Percentiles rank a stretch among this genome's conserved stretches.
phyloP scores from a whole-genome alignment of 2,797 vertebrate genomes.

The Halcyon chelicuti region DNA sequence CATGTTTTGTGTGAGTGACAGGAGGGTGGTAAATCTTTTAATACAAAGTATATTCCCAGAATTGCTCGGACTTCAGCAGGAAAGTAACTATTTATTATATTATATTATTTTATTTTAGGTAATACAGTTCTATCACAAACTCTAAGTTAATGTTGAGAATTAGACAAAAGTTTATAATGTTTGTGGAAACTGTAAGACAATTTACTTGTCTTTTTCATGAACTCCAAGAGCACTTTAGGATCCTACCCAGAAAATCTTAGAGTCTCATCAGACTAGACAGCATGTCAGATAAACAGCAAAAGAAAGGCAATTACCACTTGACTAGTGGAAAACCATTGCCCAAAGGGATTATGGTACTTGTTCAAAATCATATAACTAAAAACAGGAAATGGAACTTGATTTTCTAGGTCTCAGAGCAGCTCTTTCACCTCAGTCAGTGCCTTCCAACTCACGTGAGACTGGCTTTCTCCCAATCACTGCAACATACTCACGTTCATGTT shows the following conservation, averaged over 20 bases:
- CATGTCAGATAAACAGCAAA: neutral
- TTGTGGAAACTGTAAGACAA: neutral
- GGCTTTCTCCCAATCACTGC: neutral
- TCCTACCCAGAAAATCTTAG: neutral
- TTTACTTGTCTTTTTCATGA: neutral
- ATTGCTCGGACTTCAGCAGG: slow-evolving; percentile 56
- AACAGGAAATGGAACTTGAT: neutral
- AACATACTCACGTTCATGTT: neutral
- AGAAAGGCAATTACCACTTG: neutral
- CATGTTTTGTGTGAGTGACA: slow-evolving; percentile 67
- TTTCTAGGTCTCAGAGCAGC: neutral
- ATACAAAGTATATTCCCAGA: slow-evolving; percentile 40
- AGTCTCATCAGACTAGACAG: neutral
- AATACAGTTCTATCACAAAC: neutral
- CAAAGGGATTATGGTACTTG: neutral
- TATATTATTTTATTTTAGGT: neutral
- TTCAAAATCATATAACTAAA: neutral
- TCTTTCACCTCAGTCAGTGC: neutral
- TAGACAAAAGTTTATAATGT: neutral
- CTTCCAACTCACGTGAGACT: neutral
- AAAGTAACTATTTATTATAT: slow-evolving; percentile 54
- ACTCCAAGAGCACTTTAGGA: neutral
- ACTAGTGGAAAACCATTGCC: neutral
- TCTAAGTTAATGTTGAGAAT: neutral
- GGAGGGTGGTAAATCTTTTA: slow-evolving; percentile 55